These are phyloP conservation scores for Gobiocypris rarus DNA, from an alignment of 2,113 vertebrate genomes.

Conservation along the genomic window DNA sequence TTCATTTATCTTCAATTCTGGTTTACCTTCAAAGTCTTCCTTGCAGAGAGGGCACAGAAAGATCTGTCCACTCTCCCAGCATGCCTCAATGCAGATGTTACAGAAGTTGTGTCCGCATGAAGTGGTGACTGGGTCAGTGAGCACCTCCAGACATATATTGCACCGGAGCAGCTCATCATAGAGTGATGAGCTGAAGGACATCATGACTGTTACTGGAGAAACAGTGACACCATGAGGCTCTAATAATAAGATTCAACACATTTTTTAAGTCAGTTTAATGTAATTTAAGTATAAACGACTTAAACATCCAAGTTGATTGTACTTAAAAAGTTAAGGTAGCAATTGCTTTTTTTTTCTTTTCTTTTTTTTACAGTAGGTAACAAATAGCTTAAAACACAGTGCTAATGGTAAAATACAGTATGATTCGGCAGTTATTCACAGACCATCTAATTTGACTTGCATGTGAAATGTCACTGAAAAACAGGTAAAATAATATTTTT, in stretches of 20 bases:
- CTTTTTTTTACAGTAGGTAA: not conserved
- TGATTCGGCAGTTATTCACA: not conserved
- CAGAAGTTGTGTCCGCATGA: constrained; percentile 51
- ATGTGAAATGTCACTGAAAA: not conserved
- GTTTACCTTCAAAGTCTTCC: constrained; percentile 13
- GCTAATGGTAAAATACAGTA: not conserved
- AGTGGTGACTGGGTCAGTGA: constrained; percentile 38
- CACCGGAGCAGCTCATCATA: not conserved
- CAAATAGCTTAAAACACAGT: not conserved
- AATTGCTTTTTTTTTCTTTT: too few relatives aligned
- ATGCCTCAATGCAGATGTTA: constrained; percentile 23
- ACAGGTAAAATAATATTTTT: not conserved
- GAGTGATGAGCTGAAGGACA: not conserved
- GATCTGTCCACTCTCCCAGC: constrained; percentile 21
- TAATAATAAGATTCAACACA: too few relatives aligned
- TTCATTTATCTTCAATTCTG: constrained; percentile 39
- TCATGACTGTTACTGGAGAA: constrained; percentile 15
- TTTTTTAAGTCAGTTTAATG: not conserved
- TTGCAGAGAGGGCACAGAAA: constrained; percentile 41
- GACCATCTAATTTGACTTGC: not conserved
- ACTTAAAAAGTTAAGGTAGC: too few relatives aligned
- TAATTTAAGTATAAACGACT: too few relatives aligned
- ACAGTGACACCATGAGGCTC: not conserved
- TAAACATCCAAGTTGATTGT: too few relatives aligned
- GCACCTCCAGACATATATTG: constrained; percentile 22